A percentile compares a stretch with the other conserved stretches of the same genome.
phyloP scores from a whole-genome alignment of 2,113 vertebrate genomes.

The Trachemys scripta region DNA sequence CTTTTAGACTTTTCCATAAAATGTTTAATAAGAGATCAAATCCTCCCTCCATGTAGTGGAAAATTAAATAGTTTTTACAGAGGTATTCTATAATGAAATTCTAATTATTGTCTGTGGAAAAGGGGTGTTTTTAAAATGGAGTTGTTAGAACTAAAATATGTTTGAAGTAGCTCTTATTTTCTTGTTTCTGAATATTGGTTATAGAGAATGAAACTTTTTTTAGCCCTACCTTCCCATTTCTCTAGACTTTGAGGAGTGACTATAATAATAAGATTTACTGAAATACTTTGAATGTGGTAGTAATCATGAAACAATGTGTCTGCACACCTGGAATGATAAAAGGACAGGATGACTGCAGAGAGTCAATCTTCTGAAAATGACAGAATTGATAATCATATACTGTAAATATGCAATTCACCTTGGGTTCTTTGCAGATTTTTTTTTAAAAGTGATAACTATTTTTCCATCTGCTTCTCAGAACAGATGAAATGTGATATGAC shows the following conservation, averaged over 20 bases:
- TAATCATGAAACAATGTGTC: background rate
- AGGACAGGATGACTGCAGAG: background rate
- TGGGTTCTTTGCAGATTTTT: background rate
- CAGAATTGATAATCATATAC: background rate
- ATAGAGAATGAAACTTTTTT: constrained; percentile 12
- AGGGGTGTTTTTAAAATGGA: constrained; percentile 2
- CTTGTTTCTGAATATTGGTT: constrained; percentile 22
- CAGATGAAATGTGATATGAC: constrained; percentile 48
- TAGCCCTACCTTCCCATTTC: background rate
- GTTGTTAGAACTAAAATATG: constrained; percentile 59
- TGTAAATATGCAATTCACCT: background rate
- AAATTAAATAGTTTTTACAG: constrained; percentile 84
- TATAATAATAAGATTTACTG: background rate
- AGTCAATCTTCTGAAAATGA: constrained; percentile 27
- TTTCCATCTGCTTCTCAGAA: constrained; percentile 32
- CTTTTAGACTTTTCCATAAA: constrained; percentile 83
- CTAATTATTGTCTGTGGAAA: constrained; percentile 50
- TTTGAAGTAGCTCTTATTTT: constrained; percentile 25
- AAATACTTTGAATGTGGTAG: background rate
- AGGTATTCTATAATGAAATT: constrained; percentile 72
- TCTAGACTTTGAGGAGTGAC: background rate
- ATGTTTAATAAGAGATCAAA: constrained; percentile 85
- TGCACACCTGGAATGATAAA: background rate
- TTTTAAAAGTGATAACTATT: background rate
- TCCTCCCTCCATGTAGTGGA: constrained; percentile 70